phyloP scores from a whole-genome alignment of 92 coral and sea anemone genomes.

The Phymanthus crucifer region DNA sequence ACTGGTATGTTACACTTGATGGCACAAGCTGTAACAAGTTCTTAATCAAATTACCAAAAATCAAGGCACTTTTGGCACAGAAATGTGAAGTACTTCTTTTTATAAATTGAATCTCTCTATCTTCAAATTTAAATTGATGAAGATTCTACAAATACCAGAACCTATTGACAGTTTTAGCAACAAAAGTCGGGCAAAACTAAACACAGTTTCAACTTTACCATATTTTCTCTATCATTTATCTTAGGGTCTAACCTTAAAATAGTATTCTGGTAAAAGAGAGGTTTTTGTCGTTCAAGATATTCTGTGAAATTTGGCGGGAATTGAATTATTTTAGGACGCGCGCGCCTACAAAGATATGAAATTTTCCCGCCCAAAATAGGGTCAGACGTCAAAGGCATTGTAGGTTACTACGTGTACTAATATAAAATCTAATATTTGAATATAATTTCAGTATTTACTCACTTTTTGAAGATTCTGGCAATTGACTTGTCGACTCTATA shows the following conservation, averaged over 20 bases:
- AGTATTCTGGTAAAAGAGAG: not conserved
- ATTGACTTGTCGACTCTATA: conserved; percentile 12
- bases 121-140: not conserved
- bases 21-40: conserved; percentile 20
- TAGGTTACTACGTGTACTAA: conserved; percentile 29
- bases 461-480: conserved; percentile 28
- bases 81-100: not conserved
- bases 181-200: not conserved
- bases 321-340: not conserved
- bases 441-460: not conserved
- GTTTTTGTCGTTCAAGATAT: not conserved
- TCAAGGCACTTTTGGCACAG: not conserved
- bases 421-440: not conserved
- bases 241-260: not conserved
- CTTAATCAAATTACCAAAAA: conserved; percentile 20
- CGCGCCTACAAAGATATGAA: not conserved
- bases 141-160: not conserved
- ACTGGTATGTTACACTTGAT: conserved; percentile 43
- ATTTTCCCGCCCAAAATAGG: conserved; percentile 24
- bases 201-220: not conserved
- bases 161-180: not conserved
- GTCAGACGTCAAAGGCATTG: conserved; percentile 6
- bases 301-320: not conserved
- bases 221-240: not conserved
- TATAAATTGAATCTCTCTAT: not conserved